These are phyloP conservation scores for Sebastes trivittatus DNA, from an alignment of 2,797 vertebrate species.

Conservation along the genomic window DNA sequence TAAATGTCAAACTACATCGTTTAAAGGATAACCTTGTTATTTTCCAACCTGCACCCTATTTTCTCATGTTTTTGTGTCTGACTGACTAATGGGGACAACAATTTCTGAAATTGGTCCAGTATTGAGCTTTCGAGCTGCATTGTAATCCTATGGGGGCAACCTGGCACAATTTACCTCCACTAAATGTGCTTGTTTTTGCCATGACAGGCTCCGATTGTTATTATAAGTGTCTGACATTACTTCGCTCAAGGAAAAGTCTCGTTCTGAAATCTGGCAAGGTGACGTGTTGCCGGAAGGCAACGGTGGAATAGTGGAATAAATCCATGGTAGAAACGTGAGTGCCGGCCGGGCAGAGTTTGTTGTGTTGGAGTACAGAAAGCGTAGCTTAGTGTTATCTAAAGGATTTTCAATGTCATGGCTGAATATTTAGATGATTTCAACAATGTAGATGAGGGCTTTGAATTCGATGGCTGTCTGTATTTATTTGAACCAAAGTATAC, in stretches of 20 bases:
- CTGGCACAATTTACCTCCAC: background rate
- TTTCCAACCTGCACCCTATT: background rate
- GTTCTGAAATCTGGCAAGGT: background rate
- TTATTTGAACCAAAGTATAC: too few species aligned
- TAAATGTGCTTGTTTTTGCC: background rate
- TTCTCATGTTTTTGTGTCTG: background rate
- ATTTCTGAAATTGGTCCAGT: background rate
- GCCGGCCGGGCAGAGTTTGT: too few species aligned
- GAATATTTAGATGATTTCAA: rapidly evolving
- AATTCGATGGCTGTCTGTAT: too few species aligned
- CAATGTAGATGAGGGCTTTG: rapidly evolving
- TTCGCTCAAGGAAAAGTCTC: background rate
- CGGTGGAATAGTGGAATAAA: too few species aligned
- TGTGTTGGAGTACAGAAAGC: too few species aligned
- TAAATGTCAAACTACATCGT: background rate
- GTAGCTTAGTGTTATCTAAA: too few species aligned
- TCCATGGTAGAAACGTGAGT: too few species aligned
- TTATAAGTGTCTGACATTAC: background rate
- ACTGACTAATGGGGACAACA: background rate
- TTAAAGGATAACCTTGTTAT: too few species aligned
- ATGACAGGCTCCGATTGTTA: background rate
- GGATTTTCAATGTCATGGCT: too few species aligned
- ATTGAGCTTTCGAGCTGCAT: background rate
- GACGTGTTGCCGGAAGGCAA: background rate
- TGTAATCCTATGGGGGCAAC: background rate